Base-by-base conservation (phyloP, 2,888 invertebrate genomes). In the Eupsilia transversa region DNA sequence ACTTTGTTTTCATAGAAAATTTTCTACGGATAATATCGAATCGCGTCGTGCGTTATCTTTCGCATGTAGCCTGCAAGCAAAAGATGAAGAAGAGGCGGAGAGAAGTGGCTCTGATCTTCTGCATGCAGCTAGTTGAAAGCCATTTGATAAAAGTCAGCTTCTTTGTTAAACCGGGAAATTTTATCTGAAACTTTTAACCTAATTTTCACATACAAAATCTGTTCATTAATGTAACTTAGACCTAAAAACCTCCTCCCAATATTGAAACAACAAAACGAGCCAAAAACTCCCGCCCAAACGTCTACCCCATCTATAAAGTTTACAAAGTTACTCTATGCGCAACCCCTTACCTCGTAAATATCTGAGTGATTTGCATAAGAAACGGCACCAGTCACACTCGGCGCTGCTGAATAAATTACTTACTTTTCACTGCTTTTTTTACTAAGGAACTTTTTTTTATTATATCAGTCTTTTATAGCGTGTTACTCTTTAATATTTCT, bases 281-380 rank as follows among this genome's bases (percentile, higher is more conserved):
- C 2, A 54, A 65, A 78, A 65, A 43, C 1, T 0, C 12, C 35
- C 41, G 14, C 12, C 20, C 65, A 79, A 78, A 66, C 60, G 67
- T 74, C 74, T 80, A 72, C 64, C 86, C 74, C 80, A 74, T 91
- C 92, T 92, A 81, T 79, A 82, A 83, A 87, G 83, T 89, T 89
- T 83, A 86, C 82, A 76, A 87, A 89, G 85, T 89, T 91, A 88
- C 76, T 94, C 93, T 91, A 75, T 90, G 90, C 60, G 84, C 90
- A 91, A 89, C 91, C 93, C 94, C 93, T 90, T 84, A 61, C 86
- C 87, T 93, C 93, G 93, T 95, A 95, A 95, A 95, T 94, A 94
- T 92, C 91, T 87, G 83, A 86, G 90, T 90, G 90, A 94, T 95
- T 95, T 94, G 94, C 95, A 95, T 95, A 94, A 94, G 94, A 94